A percentile compares a stretch with the other conserved stretches of the same genome.
These are phyloP conservation scores for Micrasema minimum DNA, from an alignment of 1,140 invertebrate species.

Conservation along the genomic window DNA sequence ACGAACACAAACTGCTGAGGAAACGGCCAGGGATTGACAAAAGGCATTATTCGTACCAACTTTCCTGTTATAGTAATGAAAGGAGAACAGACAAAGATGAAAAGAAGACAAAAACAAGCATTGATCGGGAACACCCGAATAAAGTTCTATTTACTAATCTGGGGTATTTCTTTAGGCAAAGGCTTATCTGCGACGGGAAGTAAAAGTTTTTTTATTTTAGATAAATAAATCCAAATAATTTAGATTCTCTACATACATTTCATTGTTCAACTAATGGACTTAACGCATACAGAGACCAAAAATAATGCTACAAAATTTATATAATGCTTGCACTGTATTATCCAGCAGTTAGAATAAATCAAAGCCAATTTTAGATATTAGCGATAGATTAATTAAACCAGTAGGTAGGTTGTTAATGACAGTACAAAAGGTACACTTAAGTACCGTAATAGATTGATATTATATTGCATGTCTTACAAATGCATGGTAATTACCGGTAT, in stretches of 20 bases:
- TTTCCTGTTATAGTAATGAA: conserved; percentile 49
- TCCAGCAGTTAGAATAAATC: no score
- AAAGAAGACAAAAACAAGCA: conserved; percentile 44
- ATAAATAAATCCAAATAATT: conserved; percentile 14
- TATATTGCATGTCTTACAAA: no score
- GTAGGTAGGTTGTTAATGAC: no score
- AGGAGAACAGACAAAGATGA: conserved; percentile 52
- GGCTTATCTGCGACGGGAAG: conserved; percentile 41
- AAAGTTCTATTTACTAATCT: conserved; percentile 50
- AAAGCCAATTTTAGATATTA: no score
- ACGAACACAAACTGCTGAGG: conserved; percentile 5
- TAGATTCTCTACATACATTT: conserved; percentile 6
- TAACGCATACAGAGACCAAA: no score
- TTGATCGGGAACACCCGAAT: conserved; percentile 51
- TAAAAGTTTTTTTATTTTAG: conserved; percentile 41
- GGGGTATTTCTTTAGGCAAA: conserved; percentile 33
- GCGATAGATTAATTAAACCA: no score
- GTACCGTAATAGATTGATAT: background rate
- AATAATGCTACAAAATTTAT: no score
- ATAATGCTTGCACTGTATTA: no score
- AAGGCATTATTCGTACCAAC: conserved; percentile 50
- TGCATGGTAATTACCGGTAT: no score
- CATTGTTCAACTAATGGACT: conserved; percentile 22
- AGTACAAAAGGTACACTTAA: no score
- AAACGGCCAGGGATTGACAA: conserved; percentile 42